These are phyloP conservation scores for Syndactyla subalaris DNA, from an alignment of 2,797 vertebrate species.

Conservation along the genomic window DNA sequence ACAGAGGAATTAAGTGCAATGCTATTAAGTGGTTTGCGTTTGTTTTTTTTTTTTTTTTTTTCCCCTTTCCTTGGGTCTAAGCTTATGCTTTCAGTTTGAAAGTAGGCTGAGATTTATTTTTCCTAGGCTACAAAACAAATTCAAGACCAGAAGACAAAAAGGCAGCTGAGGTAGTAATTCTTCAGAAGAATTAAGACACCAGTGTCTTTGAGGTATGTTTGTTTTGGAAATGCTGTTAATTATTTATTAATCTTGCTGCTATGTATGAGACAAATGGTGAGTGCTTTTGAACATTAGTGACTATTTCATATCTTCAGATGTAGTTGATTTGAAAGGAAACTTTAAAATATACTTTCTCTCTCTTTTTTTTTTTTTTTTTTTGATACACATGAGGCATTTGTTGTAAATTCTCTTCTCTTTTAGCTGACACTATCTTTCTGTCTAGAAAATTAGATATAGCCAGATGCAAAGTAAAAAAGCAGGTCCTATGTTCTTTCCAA, in stretches of 20 bases:
- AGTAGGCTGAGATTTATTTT: constrained; percentile 48
- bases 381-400: not conserved
- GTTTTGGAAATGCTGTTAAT: constrained; percentile 32
- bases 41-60: not conserved
- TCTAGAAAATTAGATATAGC: not conserved
- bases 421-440: not conserved
- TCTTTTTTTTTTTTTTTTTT: not conserved
- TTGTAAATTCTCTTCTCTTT: not conserved
- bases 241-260: not conserved
- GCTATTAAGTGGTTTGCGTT: not conserved
- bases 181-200: not conserved
- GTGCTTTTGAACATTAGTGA: not conserved
- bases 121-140: constrained; percentile 31
- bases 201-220: constrained; percentile 39
- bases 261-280: not conserved
- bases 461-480: not conserved
- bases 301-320: not conserved
- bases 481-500: not conserved
- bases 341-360: not conserved
- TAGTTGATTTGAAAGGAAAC: not conserved
- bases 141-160: constrained; percentile 35
- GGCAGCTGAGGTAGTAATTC: not conserved
- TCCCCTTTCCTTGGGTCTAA: not conserved
- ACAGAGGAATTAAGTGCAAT: constrained; percentile 65
- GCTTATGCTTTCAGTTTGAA: constrained; percentile 38